These are phyloP conservation scores for Pseudomugil tenellus DNA, from an alignment of 2,797 vertebrate species.

Conservation along the genomic window DNA sequence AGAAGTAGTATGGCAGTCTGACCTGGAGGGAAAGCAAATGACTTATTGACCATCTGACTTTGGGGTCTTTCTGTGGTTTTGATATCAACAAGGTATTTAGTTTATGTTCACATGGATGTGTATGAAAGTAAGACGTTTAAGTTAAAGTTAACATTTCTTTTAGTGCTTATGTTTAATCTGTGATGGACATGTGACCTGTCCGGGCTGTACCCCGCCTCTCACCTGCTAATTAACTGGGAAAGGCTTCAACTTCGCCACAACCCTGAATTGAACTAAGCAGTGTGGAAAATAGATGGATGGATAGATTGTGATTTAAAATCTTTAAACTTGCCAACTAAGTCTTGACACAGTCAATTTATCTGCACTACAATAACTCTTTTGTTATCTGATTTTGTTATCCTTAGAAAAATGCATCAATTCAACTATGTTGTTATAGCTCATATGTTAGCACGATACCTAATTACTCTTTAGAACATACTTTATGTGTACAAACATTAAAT, in stretches of 20 bases:
- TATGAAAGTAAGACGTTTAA: constrained; percentile 25
- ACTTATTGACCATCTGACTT: constrained; percentile 63
- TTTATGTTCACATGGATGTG: constrained; percentile 9
- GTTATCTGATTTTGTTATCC: no score
- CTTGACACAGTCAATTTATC: not conserved
- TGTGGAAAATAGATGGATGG: no score
- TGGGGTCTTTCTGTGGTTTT: constrained; percentile 22
- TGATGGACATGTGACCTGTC: no score
- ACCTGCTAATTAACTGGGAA: no score
- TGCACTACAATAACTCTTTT: no score
- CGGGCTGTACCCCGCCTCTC: no score
- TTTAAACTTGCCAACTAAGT: not conserved
- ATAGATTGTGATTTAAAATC: not conserved
- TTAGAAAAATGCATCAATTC: not conserved
- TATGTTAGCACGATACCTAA: no score
- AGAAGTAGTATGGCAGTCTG: constrained; percentile 71
- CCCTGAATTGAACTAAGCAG: no score
- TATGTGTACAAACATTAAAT: no score
- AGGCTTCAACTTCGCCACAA: no score
- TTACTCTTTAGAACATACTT: not conserved
- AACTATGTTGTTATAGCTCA: not conserved
- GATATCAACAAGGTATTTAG: constrained; percentile 32
- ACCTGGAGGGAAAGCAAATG: constrained; percentile 59
- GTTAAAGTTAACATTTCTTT: not conserved
- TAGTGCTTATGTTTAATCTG: not conserved